Conservation (phyloP, 1,140 invertebrate species). For the Zaprionus taronus region DNA sequence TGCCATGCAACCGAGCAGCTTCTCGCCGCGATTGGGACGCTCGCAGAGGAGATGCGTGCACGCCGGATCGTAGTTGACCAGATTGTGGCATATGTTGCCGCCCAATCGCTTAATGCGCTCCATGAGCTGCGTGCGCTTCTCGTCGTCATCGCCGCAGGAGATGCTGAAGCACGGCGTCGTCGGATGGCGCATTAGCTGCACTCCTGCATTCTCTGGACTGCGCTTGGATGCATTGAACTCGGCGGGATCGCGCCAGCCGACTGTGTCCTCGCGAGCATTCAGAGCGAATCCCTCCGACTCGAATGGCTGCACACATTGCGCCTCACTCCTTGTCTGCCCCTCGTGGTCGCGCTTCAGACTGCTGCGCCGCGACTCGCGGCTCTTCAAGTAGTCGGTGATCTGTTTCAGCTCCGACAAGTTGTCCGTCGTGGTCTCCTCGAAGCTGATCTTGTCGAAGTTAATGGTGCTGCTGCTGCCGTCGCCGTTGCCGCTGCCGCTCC, state of each 20-base stretch:
- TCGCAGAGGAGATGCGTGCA: constrained; percentile 92
- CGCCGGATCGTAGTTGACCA: constrained; percentile 87
- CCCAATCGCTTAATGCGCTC: constrained; percentile 87
- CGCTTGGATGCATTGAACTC: constrained; percentile 66
- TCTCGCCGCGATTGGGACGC: constrained; percentile 92
- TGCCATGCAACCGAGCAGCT: constrained; percentile 92
- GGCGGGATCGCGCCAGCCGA: constrained; percentile 78
- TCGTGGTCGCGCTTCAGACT: constrained; percentile 67
- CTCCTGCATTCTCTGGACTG: constrained; percentile 25
- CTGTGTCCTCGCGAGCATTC: constrained; percentile 64
- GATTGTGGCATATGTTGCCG: constrained; percentile 85
- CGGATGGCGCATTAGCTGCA: constrained; percentile 54
- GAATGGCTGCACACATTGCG: constrained; percentile 73
- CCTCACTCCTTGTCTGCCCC: constrained; percentile 52
- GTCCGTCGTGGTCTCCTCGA: constrained; percentile 63
- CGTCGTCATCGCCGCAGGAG: constrained; percentile 71
- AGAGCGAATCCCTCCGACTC: constrained; percentile 72
- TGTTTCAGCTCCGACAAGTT: constrained; percentile 70
- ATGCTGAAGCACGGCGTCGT: constrained; percentile 76
- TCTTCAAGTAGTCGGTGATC: constrained; percentile 74
- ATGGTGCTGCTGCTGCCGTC: constrained; percentile 62
- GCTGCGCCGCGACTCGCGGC: constrained; percentile 67
- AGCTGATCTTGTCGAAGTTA: constrained; percentile 81
- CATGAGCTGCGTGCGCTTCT: constrained; percentile 58
- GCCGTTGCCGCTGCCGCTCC: constrained; percentile 45